Base-by-base conservation (phyloP, 2,113 vertebrate genomes). In the Plecotus auritus region DNA sequence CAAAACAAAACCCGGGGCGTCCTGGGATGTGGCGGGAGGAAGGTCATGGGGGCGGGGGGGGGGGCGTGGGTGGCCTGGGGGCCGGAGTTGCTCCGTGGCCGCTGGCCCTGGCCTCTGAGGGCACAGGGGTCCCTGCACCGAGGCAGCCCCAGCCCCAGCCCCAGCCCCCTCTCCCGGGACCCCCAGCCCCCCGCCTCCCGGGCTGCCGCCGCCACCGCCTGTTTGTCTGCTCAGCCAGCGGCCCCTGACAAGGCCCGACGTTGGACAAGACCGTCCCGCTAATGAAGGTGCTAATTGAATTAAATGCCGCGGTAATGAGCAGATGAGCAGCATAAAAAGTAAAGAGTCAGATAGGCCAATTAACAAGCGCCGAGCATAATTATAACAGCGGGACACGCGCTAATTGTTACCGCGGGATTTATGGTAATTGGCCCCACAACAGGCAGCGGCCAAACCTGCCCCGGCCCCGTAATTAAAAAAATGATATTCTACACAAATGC, bases 231-330 rank as follows among this genome's bases (percentile, higher is more conserved):
- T 99, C 99, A 99, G 99, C 99, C 99, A 98, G 98, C 98, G 94
- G 96, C 98, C 98, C 97, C 98, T 98, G 99, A 99, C 99, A 99
- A 99, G 99, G 98, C 98, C 98, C 97, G 98, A 99, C 98, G 98
- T 98, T 98, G 98, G 98, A 99, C 99, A 98, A 98, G 98, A 98
- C 99, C 99, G 99, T 99, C 99, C 98, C 98, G 99, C 99, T 99
- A 99, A 99, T 99, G 99, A 99, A 99, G 98, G 98, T 98, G 99
- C 99, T 99, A 99, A 99, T 99, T 99, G 99, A 99, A 99, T 99
- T 99, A 99, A 99, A 99, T 99, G 99, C 99, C 98, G 98, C 96
- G 94, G 99, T 99, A 99, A 99, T 99, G 99, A 99, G 99, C 99
- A 99, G 99, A 99, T 98, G 99, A 99, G 99, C 98, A 96, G 99